Conservation (phyloP, 1,140 invertebrate species). For the Hetaerina americana region DNA sequence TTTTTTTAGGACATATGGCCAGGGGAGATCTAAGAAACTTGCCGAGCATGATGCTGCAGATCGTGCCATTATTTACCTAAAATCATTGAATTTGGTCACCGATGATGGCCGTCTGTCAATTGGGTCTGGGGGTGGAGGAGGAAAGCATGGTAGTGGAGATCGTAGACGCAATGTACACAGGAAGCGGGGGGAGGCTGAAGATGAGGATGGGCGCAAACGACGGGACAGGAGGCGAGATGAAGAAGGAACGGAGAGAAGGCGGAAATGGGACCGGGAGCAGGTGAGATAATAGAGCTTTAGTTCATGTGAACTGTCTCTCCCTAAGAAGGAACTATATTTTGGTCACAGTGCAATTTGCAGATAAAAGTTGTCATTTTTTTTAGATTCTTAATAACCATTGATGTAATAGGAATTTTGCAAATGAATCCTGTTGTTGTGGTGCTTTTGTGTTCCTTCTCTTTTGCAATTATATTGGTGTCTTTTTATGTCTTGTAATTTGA, state of each 20-base stretch:
- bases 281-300: no score
- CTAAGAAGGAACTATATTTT: no score
- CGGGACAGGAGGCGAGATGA: background rate
- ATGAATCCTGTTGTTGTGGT: no score
- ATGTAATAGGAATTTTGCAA: no score
- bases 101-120: background rate
- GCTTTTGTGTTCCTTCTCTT: no score
- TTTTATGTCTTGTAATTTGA: no score
- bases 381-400: no score
- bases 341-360: no score
- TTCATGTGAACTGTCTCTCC: no score
- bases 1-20: background rate
- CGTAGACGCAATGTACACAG: background rate
- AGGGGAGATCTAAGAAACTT: background rate
- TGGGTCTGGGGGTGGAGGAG: background rate
- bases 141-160: background rate
- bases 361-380: no score
- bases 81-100: background rate
- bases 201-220: background rate
- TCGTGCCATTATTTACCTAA: background rate
- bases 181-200: background rate
- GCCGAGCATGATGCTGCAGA: background rate
- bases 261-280: background rate
- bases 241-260: no score
- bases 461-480: no score